These are phyloP conservation scores for Eupithecia subfuscata DNA, from an alignment of 2,888 invertebrate genomes.

Conservation along the genomic window DNA sequence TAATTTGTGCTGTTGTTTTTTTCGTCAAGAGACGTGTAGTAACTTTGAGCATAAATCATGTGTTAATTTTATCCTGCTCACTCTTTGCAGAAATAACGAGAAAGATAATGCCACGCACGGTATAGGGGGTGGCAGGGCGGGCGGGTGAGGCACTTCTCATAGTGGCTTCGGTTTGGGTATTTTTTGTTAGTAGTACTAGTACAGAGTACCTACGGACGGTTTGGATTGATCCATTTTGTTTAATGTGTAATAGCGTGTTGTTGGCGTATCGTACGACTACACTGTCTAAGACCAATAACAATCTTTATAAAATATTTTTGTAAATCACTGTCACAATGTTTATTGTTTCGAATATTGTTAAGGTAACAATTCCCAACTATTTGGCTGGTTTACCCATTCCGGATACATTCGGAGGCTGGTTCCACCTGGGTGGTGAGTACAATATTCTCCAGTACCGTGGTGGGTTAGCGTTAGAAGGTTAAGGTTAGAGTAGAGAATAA, in stretches of 20 bases:
- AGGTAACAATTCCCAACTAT: slow-evolving; percentile 92
- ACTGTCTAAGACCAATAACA: background rate
- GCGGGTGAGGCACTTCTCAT: background rate
- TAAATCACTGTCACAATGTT: slow-evolving; percentile 83
- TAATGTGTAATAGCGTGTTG: background rate
- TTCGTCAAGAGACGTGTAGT: background rate
- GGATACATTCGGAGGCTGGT: slow-evolving; percentile 92
- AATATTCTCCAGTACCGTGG: background rate
- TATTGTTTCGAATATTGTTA: slow-evolving; percentile 89
- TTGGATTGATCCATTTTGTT: background rate
- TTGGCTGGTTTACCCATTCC: slow-evolving; percentile 93
- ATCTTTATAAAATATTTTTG: background rate
- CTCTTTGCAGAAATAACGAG: background rate
- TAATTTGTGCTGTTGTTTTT: background rate
- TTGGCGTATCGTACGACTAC: slow-evolving; percentile 2
- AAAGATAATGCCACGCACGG: background rate
- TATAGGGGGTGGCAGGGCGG: background rate
- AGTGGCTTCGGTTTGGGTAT: background rate
- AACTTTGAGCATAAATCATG: background rate
- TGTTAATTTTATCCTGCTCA: background rate
- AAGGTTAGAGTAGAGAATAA: slow-evolving; percentile 4
- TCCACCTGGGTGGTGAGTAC: slow-evolving; percentile 89
- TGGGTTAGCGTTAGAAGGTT: background rate
- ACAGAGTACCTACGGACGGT: background rate
- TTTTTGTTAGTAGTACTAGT: background rate